Base-by-base conservation (phyloP, 53 echinoderm and acorn worm genomes). In the Luidia sarsii region DNA sequence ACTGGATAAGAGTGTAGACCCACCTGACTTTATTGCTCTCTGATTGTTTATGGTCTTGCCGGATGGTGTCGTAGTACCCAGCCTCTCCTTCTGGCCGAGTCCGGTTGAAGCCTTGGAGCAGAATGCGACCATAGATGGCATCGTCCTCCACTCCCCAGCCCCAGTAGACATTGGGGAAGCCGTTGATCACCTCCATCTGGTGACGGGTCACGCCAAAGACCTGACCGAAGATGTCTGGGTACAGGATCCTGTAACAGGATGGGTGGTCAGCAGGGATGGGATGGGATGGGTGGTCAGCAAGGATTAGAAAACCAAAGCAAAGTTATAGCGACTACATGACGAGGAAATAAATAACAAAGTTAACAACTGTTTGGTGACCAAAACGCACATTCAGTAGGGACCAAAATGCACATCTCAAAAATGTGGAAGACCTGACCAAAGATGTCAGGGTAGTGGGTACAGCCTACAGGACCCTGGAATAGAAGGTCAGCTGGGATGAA, bases 101-200 rank as follows among this genome's bases (percentile, higher is more conserved):
- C 37, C 80, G 82, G 22, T 52, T 57, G 50, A 83, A 66, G 4
- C 89, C 92, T 2, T 83, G 64, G 39, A 79, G 48, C 13, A 80
- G 50, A 68, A 95, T 89, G 33, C 95, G 59, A 0, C 87, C 80
- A 13, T 83, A 53, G 46, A 95, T 89, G 48, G 89, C 95, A 25
- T 95, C 95, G 69, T 95, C 95, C 55, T 95, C 95, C 2, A 89
- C 95, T 43, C 95, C 95, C 95, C 95, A 95, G 41, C 95, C 95
- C 91, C 91, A 95, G 82, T 91, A 95, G 21, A 70, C 84, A 25
- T 95, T 95, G 21, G 95, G 91, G 53, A 95, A 95, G 21, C 95
- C 95, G 64, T 95, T 95, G 66, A 95, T 80, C 27, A 51, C 60
- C 50, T 87, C 80, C 49, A 95, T 89, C 51, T 95, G 95, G 13